Conservation (phyloP, 2,888 invertebrate genomes). For the Phyllotreta striolata region DNA sequence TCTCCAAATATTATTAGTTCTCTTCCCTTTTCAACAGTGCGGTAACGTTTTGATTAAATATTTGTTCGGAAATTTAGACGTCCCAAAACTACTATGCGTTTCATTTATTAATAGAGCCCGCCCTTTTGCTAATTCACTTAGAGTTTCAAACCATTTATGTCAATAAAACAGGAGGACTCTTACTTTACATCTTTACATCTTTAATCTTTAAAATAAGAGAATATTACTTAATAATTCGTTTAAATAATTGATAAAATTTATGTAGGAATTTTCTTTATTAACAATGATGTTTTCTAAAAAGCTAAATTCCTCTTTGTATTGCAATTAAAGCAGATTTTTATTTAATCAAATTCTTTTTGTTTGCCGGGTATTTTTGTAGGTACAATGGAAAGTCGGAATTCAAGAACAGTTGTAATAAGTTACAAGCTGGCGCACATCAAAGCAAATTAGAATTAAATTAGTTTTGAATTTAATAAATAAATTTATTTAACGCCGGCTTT, state of each 20-base stretch:
- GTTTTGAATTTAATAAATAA: constrained; percentile 50
- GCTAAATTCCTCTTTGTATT: too few species aligned
- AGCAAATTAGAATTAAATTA: constrained; percentile 52
- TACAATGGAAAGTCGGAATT: constrained; percentile 7
- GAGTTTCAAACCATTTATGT: constrained; percentile 31
- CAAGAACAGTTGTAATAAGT: constrained; percentile 49
- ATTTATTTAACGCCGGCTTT: constrained; percentile 44
- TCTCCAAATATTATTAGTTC: constrained; percentile 44
- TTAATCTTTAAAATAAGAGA: too few species aligned
- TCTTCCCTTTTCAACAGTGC: constrained; percentile 17
- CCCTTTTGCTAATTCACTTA: constrained; percentile 28
- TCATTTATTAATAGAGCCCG: constrained; percentile 35
- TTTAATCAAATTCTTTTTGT: too few species aligned
- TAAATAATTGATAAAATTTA: too few species aligned
- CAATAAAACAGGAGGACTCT: constrained; percentile 15
- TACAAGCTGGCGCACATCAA: constrained; percentile 50
- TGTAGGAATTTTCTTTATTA: too few species aligned
- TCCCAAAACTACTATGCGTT: constrained; percentile 36
- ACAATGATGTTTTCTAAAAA: too few species aligned
- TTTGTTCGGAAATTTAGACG: constrained; percentile 31
- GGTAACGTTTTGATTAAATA: constrained; percentile 35
- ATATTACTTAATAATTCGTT: too few species aligned
- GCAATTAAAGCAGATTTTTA: too few species aligned
- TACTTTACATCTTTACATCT: too few species aligned
- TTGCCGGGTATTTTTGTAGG: too few species aligned